phyloP scores from a whole-genome alignment of 2,113 vertebrate genomes.

The Centrocercus urophasianus region DNA sequence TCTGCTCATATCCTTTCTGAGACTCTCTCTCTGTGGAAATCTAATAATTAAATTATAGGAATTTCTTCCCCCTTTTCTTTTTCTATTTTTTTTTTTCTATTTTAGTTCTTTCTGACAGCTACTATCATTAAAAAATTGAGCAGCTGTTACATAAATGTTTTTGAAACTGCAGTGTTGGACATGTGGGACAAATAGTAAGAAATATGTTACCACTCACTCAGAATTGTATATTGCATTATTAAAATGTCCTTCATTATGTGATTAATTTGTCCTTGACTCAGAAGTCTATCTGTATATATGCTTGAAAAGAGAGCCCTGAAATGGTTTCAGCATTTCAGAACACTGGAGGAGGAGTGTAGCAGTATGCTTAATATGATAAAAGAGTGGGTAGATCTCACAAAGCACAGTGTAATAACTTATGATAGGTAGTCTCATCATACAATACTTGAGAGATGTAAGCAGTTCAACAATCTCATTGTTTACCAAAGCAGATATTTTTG shows the following conservation, averaged over 20 bases:
- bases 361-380: background rate
- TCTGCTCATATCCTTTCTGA: background rate
- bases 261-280: background rate
- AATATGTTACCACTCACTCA: background rate
- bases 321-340: background rate
- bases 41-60: background rate
- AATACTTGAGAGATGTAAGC: background rate
- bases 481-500: background rate
- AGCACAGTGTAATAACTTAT: background rate
- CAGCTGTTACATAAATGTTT: background rate
- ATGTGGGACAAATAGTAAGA: accelerated
- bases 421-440: background rate
- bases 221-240: background rate
- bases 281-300: background rate
- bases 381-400: background rate
- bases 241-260: background rate
- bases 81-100: background rate
- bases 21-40: background rate
- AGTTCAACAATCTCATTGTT: background rate
- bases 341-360: background rate
- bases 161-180: background rate
- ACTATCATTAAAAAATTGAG: background rate
- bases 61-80: accelerated
- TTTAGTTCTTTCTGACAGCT: background rate
- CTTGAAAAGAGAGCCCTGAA: background rate